Conservation (phyloP, 2,888 invertebrate genomes). For the Podotricha telesiphe region DNA sequence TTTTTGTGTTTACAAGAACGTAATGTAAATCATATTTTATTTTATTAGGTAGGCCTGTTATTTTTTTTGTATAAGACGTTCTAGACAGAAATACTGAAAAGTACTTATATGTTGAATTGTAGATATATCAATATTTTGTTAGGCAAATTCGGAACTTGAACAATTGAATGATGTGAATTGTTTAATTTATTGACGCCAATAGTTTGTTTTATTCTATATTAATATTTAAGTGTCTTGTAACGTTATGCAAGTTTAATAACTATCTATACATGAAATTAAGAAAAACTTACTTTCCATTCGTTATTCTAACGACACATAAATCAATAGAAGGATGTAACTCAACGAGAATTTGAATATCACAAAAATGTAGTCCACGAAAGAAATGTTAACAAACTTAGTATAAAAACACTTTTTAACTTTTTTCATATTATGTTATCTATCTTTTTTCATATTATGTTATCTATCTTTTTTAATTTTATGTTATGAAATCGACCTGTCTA, state of each 20-base stretch:
- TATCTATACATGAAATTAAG: slow-evolving; percentile 4
- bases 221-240: too few relatives aligned
- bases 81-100: too few relatives aligned
- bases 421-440: not conserved
- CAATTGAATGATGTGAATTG: not conserved
- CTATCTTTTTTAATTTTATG: slow-evolving; percentile 39
- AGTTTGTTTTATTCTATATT: not conserved
- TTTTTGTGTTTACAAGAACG: too few relatives aligned
- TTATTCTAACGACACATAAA: not conserved
- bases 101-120: too few relatives aligned
- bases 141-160: not conserved
- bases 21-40: too few relatives aligned
- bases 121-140: too few relatives aligned
- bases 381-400: not conserved
- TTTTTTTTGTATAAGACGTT: too few relatives aligned
- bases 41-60: too few relatives aligned
- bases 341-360: not conserved
- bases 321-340: not conserved
- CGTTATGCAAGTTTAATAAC: not conserved
- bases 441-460: not conserved
- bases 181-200: too few relatives aligned
- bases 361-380: not conserved
- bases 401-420: not conserved
- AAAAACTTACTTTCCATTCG: slow-evolving; percentile 2
- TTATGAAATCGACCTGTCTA: slow-evolving; percentile 50